Evolutionary conservation across 2,888 invertebrate genomes (phyloP), one percentile per base, ranked within the genome.

Genomic region (Pteria penguin): DNA sequence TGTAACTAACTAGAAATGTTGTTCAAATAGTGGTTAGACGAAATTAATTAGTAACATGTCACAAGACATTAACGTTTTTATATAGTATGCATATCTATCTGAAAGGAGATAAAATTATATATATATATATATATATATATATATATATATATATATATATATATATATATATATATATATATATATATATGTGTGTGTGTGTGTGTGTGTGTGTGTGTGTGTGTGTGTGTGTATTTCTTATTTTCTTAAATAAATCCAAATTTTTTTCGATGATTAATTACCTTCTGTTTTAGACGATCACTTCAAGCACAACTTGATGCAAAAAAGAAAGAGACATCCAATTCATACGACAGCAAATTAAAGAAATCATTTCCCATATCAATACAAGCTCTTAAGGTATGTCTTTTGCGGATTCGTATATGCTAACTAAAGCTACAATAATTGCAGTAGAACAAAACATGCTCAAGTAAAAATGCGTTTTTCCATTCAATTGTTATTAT

Each of bases 221-320:
- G n/a, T n/a, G n/a, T n/a, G n/a, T n/a, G n/a, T n/a, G n/a, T n/a
- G n/a, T n/a, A n/a, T n/a, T n/a, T n/a, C n/a, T n/a, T n/a, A n/a
- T n/a, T n/a, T n/a, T n/a, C n/a, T n/a, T n/a, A n/a, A n/a, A n/a
- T n/a, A n/a, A n/a, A n/a, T n/a, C n/a, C n/a, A n/a, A n/a, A n/a
- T n/a, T n/a, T n/a, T n/a, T n/a, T n/a, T n/a, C n/a, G n/a, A n/a
- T n/a, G n/a, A n/a, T n/a, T n/a, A n/a, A n/a, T n/a, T n/a, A n/a
- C n/a, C 45, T 45, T 45, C 22, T 45, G 31, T 81, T 76, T n/a
- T 75, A 91, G 91, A 72, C 87, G 92, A n/a, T 90, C 90, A 0
- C 80, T 92, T 29, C 86, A 88, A 60, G 88, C 91, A 4, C 91
- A 92, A 77, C 89, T 90, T 71, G 88, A 90, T 54, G 90, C 91